phyloP scores from a whole-genome alignment of 2,797 vertebrate species.

The Paedocypris micromegethes region DNA sequence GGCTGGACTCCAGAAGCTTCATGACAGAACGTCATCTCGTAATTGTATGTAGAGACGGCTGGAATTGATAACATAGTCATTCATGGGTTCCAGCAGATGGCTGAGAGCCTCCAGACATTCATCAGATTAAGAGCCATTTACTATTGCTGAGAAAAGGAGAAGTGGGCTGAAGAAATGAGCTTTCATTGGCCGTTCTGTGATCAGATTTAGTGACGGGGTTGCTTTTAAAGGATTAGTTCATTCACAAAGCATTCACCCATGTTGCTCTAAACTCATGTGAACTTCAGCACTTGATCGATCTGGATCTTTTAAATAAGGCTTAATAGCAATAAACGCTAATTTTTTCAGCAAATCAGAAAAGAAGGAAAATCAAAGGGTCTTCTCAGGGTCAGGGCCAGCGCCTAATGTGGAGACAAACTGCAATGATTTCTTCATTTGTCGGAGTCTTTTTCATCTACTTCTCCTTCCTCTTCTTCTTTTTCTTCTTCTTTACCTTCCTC shows the following conservation, averaged over 20 bases:
- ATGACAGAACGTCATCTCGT: conserved; percentile 39
- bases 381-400: too few relatives aligned
- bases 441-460: too few relatives aligned
- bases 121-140: conserved; percentile 15
- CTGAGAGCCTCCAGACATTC: conserved; percentile 16
- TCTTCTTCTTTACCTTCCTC: too few relatives aligned
- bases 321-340: too few relatives aligned
- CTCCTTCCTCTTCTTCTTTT: too few relatives aligned
- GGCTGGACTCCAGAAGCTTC: conserved; percentile 32
- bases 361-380: too few relatives aligned
- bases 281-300: background rate
- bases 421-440: too few relatives aligned
- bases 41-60: conserved; percentile 40
- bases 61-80: conserved; percentile 47
- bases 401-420: too few relatives aligned
- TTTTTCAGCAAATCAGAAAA: too few relatives aligned
- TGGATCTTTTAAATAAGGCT: too few relatives aligned
- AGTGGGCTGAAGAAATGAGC: background rate
- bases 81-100: conserved; percentile 49
- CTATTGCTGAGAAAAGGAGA: conserved; percentile 1
- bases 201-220: background rate
- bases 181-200: conserved; percentile 1
- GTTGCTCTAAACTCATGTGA: background rate
- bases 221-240: background rate
- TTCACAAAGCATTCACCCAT: background rate